A percentile compares a stretch with the other conserved stretches of the same genome.
Conservation (phyloP, 2,113 vertebrate genomes). For the Centropus unirufus region DNA sequence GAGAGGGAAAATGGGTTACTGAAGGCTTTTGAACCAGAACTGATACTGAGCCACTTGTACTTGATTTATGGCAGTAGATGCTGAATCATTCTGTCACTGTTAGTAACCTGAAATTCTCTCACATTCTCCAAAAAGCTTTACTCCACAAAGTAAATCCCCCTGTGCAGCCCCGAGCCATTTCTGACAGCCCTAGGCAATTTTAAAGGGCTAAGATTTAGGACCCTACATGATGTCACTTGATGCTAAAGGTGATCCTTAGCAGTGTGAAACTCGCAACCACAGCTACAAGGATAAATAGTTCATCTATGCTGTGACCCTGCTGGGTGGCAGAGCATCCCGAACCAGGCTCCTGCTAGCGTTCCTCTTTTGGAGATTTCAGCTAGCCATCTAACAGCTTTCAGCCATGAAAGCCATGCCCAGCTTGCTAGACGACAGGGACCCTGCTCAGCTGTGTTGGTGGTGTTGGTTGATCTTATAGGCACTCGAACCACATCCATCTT, state of each 20-base stretch:
- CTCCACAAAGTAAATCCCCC: background rate
- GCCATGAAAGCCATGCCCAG: background rate
- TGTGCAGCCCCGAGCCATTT: background rate
- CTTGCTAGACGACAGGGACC: background rate
- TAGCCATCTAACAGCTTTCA: background rate
- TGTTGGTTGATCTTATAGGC: background rate
- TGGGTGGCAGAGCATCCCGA: background rate
- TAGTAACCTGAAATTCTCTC: background rate
- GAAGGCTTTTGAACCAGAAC: background rate
- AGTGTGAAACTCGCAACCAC: background rate
- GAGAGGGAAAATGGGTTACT: background rate
- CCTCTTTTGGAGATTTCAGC: background rate
- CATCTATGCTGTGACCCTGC: background rate
- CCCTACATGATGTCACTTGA: background rate
- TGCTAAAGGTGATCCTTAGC: background rate
- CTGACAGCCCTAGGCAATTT: background rate
- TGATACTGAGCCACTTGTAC: background rate
- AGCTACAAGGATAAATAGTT: background rate
- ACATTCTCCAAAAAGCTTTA: background rate
- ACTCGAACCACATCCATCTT: background rate
- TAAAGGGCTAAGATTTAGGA: background rate
- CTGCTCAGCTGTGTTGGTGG: background rate
- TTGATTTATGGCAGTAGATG: background rate
- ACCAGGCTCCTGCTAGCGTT: background rate
- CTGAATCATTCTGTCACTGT: background rate